Conservation (phyloP, 2,888 invertebrate species). For the Oasisia sp. region DNA sequence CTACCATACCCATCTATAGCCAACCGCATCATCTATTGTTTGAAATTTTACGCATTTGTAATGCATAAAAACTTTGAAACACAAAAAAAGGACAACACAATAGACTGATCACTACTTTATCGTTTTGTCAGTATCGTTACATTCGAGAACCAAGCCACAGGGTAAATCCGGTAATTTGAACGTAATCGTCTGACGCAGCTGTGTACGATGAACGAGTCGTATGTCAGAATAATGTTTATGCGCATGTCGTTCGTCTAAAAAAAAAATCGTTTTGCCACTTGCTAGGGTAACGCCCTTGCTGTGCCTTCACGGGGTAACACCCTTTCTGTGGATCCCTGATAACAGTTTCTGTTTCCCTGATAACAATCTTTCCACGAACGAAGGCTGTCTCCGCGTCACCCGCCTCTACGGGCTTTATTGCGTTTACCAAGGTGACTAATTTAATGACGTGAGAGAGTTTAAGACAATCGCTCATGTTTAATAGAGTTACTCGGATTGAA, state of each 20-base stretch:
- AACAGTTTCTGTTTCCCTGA: neutral
- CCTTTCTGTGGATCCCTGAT: neutral
- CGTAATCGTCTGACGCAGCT: neutral
- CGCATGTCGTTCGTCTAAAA: neutral
- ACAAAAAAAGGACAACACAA: neutral
- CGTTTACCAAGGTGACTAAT: neutral
- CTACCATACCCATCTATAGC: neutral
- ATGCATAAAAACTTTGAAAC: neutral
- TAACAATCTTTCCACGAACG: conserved; percentile 7
- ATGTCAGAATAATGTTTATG: neutral
- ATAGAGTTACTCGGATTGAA: neutral
- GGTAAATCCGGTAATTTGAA: neutral
- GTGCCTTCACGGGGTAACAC: neutral
- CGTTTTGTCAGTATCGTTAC: neutral
- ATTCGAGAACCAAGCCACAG: neutral
- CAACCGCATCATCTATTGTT: too few species aligned
- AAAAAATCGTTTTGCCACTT: neutral
- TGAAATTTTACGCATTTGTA: neutral
- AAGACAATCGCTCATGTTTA: neutral
- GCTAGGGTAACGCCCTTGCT: neutral
- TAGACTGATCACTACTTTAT: neutral
- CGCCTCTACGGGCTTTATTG: neutral
- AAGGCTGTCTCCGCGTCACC: neutral
- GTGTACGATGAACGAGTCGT: neutral
- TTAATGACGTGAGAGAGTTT: neutral